phyloP scores from a whole-genome alignment of 1,140 invertebrate species.

The Bombus haemorrhoidalis region DNA sequence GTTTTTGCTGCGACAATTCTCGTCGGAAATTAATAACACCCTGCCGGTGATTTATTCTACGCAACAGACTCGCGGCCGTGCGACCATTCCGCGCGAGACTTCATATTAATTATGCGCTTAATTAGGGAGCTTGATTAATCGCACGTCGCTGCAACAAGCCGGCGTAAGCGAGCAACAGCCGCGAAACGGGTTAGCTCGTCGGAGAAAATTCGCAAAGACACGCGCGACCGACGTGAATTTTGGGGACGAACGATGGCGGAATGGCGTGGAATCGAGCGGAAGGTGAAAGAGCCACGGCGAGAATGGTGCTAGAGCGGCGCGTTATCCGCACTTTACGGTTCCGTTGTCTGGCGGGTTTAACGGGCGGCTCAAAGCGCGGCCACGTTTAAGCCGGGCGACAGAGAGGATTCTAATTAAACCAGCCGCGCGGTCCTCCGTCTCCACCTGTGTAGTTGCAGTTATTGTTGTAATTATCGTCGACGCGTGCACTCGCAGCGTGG shows the following conservation, averaged over 20 bases:
- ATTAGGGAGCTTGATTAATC: conserved; percentile 50
- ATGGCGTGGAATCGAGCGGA: no score
- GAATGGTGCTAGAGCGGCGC: neutral
- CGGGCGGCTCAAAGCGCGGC: conserved; percentile 37
- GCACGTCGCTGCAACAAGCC: neutral
- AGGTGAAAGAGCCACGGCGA: no score
- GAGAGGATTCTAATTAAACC: conserved; percentile 74
- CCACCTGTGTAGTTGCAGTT: conserved; percentile 67
- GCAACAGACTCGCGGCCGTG: neutral
- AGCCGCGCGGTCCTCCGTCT: conserved; percentile 36
- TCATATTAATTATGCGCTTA: conserved; percentile 49
- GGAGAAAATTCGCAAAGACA: neutral
- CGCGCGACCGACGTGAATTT: neutral
- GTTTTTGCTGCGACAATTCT: conserved; percentile 32
- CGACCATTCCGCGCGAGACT: neutral
- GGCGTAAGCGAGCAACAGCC: neutral
- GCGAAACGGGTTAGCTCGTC: neutral
- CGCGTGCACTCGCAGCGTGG: conserved; percentile 62
- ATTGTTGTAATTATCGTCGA: conserved; percentile 75
- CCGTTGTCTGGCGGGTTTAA: conserved; percentile 4
- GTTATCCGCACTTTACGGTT: neutral
- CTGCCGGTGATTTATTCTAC: conserved; percentile 21
- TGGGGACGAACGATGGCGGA: neutral
- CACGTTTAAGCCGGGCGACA: conserved; percentile 66
- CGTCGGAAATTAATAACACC: conserved; percentile 40